Percentiles rank a stretch among this genome's conserved stretches.
Conservation (phyloP, 2,113 vertebrate genomes). For the Microtus ochrogaster region DNA sequence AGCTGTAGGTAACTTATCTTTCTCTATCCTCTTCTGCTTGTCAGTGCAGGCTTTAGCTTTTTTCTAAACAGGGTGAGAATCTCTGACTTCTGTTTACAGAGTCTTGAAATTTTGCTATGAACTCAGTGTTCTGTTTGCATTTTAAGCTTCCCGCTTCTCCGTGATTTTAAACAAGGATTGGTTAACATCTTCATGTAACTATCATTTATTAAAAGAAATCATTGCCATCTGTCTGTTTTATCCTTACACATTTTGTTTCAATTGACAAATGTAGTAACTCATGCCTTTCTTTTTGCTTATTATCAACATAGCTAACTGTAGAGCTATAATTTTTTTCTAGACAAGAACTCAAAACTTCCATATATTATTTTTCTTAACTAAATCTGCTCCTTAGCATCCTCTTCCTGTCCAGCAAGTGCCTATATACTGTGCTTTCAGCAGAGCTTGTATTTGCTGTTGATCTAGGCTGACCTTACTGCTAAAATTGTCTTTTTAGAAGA, state of each 20-base stretch:
- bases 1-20: background rate
- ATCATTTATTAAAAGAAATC: background rate
- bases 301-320: slow-evolving; percentile 48
- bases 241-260: slow-evolving; percentile 47
- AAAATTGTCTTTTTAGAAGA: slow-evolving; percentile 82
- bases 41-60: background rate
- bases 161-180: background rate
- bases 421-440: slow-evolving; percentile 70
- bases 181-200: background rate
- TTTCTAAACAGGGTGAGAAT: too few relatives aligned
- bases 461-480: slow-evolving; percentile 79
- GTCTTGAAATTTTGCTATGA: background rate
- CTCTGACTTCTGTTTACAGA: background rate
- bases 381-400: slow-evolving; percentile 71
- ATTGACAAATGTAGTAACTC: slow-evolving; percentile 62
- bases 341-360: slow-evolving; percentile 66
- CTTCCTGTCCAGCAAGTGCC: slow-evolving; percentile 54
- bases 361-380: slow-evolving; percentile 79
- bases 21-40: background rate
- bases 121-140: background rate
- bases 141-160: background rate
- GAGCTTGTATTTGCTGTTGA: slow-evolving; percentile 78
- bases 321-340: slow-evolving; percentile 70
- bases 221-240: background rate
- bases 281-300: slow-evolving; percentile 41